Evolutionary conservation across 2,888 invertebrate genomes (phyloP).

Genomic region (Polylopha cassiicola): DNA sequence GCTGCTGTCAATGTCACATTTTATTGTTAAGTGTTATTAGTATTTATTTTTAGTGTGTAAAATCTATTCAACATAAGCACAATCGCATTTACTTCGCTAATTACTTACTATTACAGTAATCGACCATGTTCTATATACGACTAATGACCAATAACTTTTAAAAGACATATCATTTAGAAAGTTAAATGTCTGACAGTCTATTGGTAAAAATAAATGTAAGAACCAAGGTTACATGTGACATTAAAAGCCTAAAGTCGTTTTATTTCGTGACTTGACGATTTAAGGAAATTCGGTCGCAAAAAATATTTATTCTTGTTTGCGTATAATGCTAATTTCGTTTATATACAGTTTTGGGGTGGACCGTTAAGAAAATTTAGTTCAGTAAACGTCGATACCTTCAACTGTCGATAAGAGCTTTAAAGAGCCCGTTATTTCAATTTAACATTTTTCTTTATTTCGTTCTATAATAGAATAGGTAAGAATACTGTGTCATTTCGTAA

Average conservation of each 20-base stretch:
- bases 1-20: too few relatives aligned
- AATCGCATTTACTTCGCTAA: conserved; percentile 4
- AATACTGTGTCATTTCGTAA: too few relatives aligned
- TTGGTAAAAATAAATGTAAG: conserved; percentile 14
- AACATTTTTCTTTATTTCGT: too few relatives aligned
- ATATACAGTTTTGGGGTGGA: conserved; percentile 47
- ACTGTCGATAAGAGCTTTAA: conserved; percentile 6
- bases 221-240: conserved; percentile 45
- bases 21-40: not conserved
- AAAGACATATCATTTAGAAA: conserved; percentile 18
- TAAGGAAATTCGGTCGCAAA: conserved; percentile 44
- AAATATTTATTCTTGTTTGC: conserved; percentile 40
- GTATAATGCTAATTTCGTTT: conserved; percentile 50
- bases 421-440: conserved; percentile 12
- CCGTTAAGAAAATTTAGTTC: conserved; percentile 33
- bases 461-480: too few relatives aligned
- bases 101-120: conserved; percentile 9
- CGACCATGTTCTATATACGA: conserved; percentile 11
- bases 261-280: conserved; percentile 55
- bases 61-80: conserved; percentile 3
- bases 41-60: conserved; percentile 7
- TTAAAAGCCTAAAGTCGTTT: conserved; percentile 33
- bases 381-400: conserved; percentile 9
- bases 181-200: conserved; percentile 12
- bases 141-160: conserved; percentile 16